Conservation (phyloP, 2,797 vertebrate species). For the Synanceia verrucosa region DNA sequence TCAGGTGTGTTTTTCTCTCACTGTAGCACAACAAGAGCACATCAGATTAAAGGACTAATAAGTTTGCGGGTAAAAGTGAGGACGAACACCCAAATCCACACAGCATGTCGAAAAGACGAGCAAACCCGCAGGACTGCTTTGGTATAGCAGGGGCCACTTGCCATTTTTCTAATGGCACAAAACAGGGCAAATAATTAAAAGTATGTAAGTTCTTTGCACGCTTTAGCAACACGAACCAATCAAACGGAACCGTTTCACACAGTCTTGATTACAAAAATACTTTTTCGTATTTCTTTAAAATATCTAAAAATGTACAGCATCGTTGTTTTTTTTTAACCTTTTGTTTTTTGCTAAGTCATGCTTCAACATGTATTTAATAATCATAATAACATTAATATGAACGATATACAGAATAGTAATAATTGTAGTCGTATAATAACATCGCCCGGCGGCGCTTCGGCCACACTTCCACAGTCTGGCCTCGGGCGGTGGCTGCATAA, state of each 20-base stretch:
- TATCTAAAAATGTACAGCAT: conserved; percentile 86
- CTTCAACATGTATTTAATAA: conserved; percentile 79
- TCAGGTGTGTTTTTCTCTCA: conserved; percentile 20
- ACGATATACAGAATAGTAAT: conserved; percentile 82
- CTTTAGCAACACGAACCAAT: conserved; percentile 64
- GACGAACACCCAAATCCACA: conserved; percentile 30
- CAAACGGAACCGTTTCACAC: conserved; percentile 72
- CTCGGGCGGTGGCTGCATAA: conserved; percentile 50
- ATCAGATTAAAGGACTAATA: conserved; percentile 20
- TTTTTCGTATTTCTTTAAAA: conserved; percentile 84
- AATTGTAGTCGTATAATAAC: conserved; percentile 79
- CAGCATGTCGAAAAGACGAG: conserved; percentile 41
- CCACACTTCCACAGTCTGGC: conserved; percentile 60
- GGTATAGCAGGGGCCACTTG: conserved; percentile 58
- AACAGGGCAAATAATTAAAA: conserved; percentile 2
- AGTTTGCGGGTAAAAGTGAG: conserved; percentile 30
- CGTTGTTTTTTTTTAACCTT: conserved; percentile 45
- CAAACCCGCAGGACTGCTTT: conserved; percentile 65
- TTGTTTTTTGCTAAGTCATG: conserved; percentile 80
- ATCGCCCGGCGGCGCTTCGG: conserved; percentile 64
- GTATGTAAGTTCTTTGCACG: conserved; percentile 63
- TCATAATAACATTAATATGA: conserved; percentile 82
- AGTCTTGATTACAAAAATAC: conserved; percentile 87
- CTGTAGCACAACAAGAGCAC: conserved; percentile 11
- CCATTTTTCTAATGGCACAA: conserved; percentile 52